Evolutionary conservation across 2,113 vertebrate genomes (phyloP).

Genomic region (Blennius ocellaris): DNA sequence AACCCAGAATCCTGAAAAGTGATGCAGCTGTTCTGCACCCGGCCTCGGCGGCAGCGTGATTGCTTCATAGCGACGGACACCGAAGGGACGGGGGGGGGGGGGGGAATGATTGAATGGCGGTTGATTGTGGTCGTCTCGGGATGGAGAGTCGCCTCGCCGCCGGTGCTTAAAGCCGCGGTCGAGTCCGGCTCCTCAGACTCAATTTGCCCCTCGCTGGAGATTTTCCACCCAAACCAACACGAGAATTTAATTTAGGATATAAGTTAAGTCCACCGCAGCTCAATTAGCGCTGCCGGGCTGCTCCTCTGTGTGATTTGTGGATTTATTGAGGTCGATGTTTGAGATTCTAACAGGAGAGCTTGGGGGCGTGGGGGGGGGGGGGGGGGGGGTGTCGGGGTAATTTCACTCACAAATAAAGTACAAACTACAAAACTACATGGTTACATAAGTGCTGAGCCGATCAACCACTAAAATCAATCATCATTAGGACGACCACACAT

Average conservation of each 20-base stretch:
- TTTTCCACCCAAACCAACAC: slow-evolving; percentile 19
- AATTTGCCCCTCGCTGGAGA: slow-evolving; percentile 13
- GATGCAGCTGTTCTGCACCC: slow-evolving; percentile 52
- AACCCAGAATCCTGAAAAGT: slow-evolving; percentile 33
- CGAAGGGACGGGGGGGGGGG: slow-evolving; percentile 35
- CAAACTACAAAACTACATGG: too few relatives aligned
- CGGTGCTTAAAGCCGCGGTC: slow-evolving; percentile 17
- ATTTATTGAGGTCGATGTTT: slow-evolving; percentile 24
- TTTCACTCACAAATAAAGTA: background rate
- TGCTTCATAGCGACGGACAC: slow-evolving; percentile 38
- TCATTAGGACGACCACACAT: too few relatives aligned
- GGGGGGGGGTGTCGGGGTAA: background rate
- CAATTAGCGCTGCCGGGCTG: background rate
- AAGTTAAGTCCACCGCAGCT: slow-evolving; percentile 11
- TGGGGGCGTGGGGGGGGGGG: background rate
- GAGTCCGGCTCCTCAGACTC: slow-evolving; percentile 19
- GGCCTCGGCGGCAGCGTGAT: slow-evolving; percentile 34
- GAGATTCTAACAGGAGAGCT: slow-evolving; percentile 2
- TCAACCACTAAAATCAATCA: too few relatives aligned
- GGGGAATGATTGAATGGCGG: slow-evolving; percentile 37
- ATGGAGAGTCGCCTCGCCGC: background rate
- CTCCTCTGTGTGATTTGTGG: background rate
- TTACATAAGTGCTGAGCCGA: too few relatives aligned
- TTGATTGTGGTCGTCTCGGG: slow-evolving; percentile 34
- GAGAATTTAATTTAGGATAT: slow-evolving; percentile 22